Evolutionary conservation across 2,797 vertebrate species (phyloP).

Genomic region (Diplodus sargus): DNA sequence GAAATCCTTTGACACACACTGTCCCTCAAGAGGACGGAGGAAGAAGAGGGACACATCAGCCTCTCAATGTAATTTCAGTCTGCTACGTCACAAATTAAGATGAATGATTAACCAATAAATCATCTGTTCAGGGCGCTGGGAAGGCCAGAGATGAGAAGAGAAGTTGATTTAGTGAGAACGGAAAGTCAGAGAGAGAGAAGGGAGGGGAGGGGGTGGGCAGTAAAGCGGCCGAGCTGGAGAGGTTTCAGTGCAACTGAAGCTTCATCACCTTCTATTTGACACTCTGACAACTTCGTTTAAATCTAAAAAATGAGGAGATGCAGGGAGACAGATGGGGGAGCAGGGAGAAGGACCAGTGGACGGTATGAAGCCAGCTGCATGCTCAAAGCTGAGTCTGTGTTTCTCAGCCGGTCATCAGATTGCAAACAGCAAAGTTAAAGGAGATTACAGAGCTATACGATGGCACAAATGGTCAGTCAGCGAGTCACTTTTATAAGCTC

Average conservation of each 20-base stretch:
- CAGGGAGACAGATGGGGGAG: constrained; percentile 21
- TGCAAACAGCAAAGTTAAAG: not conserved
- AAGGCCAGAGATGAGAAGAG: constrained; percentile 21
- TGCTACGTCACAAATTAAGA: constrained; percentile 44
- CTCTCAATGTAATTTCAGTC: not conserved
- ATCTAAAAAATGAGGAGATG: constrained; percentile 28
- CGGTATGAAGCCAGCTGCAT: constrained; percentile 24
- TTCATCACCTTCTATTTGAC: constrained; percentile 56
- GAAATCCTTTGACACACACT: not conserved
- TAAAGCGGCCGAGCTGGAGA: constrained; percentile 7
- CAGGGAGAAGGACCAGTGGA: not conserved
- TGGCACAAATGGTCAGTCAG: no score
- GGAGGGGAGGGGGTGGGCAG: not conserved
- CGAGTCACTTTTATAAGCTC: no score
- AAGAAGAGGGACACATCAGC: constrained; percentile 4
- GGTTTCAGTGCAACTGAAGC: constrained; percentile 40
- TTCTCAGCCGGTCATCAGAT: constrained; percentile 9
- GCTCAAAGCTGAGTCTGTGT: not conserved
- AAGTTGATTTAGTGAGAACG: constrained; percentile 59
- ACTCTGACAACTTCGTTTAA: constrained; percentile 59
- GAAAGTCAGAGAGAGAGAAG: not conserved
- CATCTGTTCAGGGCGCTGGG: constrained; percentile 7
- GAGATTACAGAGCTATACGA: no score
- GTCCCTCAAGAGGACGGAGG: not conserved
- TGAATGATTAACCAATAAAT: constrained; percentile 48